These are phyloP conservation scores for Manis crassicaudata DNA, from an alignment of 2,797 vertebrate species.

Conservation along the genomic window DNA sequence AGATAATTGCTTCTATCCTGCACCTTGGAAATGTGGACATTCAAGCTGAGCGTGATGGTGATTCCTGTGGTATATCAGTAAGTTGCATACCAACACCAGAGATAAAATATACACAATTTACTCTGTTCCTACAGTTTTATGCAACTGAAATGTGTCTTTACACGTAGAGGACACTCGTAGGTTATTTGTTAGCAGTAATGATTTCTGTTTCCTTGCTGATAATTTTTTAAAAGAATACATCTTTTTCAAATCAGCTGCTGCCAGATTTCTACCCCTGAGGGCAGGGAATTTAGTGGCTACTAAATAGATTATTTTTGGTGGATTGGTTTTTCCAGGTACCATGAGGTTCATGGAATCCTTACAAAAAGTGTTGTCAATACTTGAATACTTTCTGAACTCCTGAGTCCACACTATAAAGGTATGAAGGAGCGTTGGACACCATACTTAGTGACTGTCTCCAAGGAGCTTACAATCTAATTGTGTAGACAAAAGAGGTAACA, in stretches of 20 bases:
- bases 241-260: slow-evolving; percentile 47
- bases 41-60: slow-evolving; percentile 88
- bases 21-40: slow-evolving; percentile 95
- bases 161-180: background rate
- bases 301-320: background rate
- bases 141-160: accelerated
- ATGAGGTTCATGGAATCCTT: background rate
- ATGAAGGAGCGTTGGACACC: background rate
- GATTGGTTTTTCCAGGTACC: slow-evolving; percentile 7
- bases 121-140: accelerated
- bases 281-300: background rate
- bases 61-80: slow-evolving; percentile 91
- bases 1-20: slow-evolving; percentile 94
- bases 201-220: slow-evolving; percentile 49
- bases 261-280: background rate
- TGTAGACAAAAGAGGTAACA: background rate
- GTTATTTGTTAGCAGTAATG: slow-evolving; percentile 2
- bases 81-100: slow-evolving; percentile 53
- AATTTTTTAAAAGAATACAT: slow-evolving; percentile 46
- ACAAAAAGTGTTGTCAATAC: background rate
- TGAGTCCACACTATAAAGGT: background rate
- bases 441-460: background rate
- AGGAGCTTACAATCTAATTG: background rate
- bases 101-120: background rate
- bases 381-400: background rate